phyloP scores from a whole-genome alignment of 1,140 invertebrate genomes.

The Drosophila repleta region DNA sequence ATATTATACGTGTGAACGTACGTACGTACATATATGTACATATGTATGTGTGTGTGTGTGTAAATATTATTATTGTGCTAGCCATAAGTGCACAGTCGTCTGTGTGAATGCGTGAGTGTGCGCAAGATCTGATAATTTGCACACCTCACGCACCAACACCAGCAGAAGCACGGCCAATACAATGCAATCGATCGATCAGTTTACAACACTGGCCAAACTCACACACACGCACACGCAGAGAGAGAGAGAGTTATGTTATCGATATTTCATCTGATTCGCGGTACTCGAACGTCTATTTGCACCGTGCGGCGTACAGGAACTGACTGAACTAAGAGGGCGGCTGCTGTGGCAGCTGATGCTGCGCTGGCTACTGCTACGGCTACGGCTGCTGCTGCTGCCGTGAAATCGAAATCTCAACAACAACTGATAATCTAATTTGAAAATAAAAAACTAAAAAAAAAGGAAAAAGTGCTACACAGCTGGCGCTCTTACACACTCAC shows the following conservation, averaged over 20 bases:
- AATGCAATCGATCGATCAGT: conserved; percentile 7
- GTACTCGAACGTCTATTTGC: conserved; percentile 44
- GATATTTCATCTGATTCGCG: conserved; percentile 31
- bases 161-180: conserved; percentile 4
- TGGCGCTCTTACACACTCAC: conserved; percentile 1
- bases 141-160: conserved; percentile 33
- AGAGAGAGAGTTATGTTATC: conserved; percentile 27
- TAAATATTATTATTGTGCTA: conserved; percentile 10
- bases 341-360: conserved; percentile 29
- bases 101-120: not conserved
- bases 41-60: not conserved
- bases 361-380: no score
- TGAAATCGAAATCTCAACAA: conserved; percentile 73
- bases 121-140: conserved; percentile 31
- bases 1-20: no score
- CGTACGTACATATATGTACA: no score
- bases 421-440: conserved; percentile 72
- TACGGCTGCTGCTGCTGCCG: conserved; percentile 31
- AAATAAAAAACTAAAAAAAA: conserved; percentile 14
- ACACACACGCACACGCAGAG: conserved; percentile 2
- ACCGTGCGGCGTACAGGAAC: conserved; percentile 73
- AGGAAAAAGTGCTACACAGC: conserved; percentile 59
- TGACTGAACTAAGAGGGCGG: conserved; percentile 59
- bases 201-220: conserved; percentile 26
- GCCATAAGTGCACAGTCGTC: not conserved